Conservation (phyloP, 2,113 vertebrate species). For the Daphoenositta chrysoptera region DNA sequence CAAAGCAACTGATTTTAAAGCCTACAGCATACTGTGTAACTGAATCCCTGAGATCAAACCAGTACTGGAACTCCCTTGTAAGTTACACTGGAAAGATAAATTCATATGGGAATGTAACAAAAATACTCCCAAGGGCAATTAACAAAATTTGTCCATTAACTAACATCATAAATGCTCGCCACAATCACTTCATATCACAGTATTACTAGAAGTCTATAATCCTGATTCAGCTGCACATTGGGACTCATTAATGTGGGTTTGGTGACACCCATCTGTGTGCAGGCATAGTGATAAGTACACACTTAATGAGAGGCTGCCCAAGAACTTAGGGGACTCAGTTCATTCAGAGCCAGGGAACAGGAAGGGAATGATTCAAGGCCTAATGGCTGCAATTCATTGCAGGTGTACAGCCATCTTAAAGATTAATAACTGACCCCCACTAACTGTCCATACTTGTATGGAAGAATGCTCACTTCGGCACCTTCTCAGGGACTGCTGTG, state of each 20-base stretch:
- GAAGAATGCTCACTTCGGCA: not conserved
- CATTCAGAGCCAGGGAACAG: not conserved
- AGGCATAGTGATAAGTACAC: not conserved
- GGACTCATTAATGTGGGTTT: not conserved
- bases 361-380: not conserved
- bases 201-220: not conserved
- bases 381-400: not conserved
- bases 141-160: not conserved
- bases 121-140: not conserved
- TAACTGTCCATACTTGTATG: accelerated
- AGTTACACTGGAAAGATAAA: not conserved
- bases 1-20: not conserved
- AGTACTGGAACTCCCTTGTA: not conserved
- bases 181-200: not conserved
- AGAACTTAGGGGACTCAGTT: not conserved
- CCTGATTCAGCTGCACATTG: not conserved
- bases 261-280: not conserved
- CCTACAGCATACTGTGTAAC: not conserved
- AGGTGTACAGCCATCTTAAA: not conserved
- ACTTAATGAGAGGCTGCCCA: not conserved
- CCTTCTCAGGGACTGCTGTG: not conserved
- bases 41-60: not conserved
- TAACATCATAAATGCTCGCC: not conserved
- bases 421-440: not conserved
- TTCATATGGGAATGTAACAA: not conserved